These are phyloP conservation scores for Araneus ventricosus DNA, from an alignment of 1,140 invertebrate species.

Conservation along the genomic window DNA sequence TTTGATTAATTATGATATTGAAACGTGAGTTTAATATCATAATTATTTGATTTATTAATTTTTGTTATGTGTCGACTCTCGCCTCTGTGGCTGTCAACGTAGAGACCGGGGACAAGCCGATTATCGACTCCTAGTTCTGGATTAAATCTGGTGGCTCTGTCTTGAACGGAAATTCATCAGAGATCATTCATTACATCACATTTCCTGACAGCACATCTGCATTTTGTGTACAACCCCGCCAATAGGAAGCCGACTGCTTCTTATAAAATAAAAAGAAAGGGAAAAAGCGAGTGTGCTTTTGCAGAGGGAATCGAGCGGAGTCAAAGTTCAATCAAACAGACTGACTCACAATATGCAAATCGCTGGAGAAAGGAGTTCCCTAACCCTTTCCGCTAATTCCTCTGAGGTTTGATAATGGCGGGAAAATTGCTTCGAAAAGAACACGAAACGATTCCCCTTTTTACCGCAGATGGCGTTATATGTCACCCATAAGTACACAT, in stretches of 20 bases:
- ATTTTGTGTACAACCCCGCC: neutral
- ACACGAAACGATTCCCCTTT: neutral
- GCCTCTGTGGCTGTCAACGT: too few relatives aligned
- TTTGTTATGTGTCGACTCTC: too few relatives aligned
- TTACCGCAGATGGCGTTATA: neutral
- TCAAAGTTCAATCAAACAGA: conserved; percentile 28
- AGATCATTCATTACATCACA: neutral
- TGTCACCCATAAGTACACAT: neutral
- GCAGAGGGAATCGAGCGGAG: neutral
- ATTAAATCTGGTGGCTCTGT: too few relatives aligned
- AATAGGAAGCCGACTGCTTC: neutral
- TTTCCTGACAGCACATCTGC: too few relatives aligned
- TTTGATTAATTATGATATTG: too few relatives aligned
- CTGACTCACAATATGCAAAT: neutral
- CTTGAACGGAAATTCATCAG: too few relatives aligned
- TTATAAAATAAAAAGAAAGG: neutral
- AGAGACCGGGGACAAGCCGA: too few relatives aligned
- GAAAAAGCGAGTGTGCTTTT: neutral
- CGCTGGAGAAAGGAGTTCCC: neutral
- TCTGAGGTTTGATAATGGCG: neutral
- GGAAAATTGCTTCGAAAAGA: neutral
- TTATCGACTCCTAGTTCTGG: too few relatives aligned
- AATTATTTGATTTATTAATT: too few relatives aligned
- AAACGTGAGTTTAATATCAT: too few relatives aligned
- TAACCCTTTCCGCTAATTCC: neutral